Base-by-base conservation (phyloP, 1,140 invertebrate genomes). In the Tigriopus japonicus region DNA sequence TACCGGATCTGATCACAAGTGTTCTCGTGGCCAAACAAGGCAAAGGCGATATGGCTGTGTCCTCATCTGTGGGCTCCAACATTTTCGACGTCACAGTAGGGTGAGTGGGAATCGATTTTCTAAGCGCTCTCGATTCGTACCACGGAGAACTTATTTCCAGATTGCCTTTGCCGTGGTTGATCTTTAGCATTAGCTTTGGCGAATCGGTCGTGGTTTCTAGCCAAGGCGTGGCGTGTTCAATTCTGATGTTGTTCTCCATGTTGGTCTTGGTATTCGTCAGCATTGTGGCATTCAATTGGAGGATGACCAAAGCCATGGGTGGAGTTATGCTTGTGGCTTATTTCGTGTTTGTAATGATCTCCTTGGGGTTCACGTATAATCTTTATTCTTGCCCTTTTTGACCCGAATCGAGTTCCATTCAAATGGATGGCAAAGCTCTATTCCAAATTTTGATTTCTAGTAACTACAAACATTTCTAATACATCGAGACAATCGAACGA, bases 41-140 rank as follows among this genome's bases (percentile, higher is more conserved):
- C 66, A 87, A 88, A 72, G 88, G 93, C 21, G 94, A 98, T 74
- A 98, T 98, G 94, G 94, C 94, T 61, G 92, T 98, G 49, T 96
- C 92, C 56, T 96, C 91, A 68, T 96, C 92, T 19, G 88, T 98
- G 64, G 94, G 94, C 65, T 95, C 90, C 73, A 98, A 98, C 76
- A 93, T 98, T 68, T 98, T 98, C 74, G 94, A 98, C 77, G 90
- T 98, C 68, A 89, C 78, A 21, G 71, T 81, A 28, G 55, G 55
- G 55, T 58, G 40, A 58, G 55, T 49, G 28, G 9, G 28, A 35
- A 35, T 35, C 28, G 9, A 35, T 35, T 35, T 9, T 5, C 9
- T 35, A 35, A 35, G 9, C 28, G 3, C 28, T 35, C 28, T 35
- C 28, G 28, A 35, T 35, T 35, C 28, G 28, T n/a, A n/a, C n/a